Base-by-base conservation (phyloP, 1,140 invertebrate species). In the Elysia chlorotica region DNA sequence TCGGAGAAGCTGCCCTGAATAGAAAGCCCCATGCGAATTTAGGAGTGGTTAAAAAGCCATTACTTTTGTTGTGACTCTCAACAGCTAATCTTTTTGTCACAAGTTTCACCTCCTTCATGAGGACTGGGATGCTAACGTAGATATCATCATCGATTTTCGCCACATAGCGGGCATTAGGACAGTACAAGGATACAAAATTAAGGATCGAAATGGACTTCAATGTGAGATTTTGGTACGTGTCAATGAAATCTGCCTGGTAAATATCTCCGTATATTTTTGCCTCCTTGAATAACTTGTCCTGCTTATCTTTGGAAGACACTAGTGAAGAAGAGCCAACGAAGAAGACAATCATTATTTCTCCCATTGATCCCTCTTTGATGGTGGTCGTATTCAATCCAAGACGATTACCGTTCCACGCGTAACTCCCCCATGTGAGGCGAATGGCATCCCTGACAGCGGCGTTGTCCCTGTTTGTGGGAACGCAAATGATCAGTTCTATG, bases 141-240 rank as follows among this genome's bases (percentile, higher is more conserved):
- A 82, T 77, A 54, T 82, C 81, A 48, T 90, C 89, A 74, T 90
- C 89, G 4, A 85, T 81, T 79, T 90, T 90, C 54, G 90, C 71
- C 19, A 89, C 74, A 76, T 80, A 88, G 74, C 67, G 77, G 0
- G 92, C 92, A 74, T 89, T 88, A 75, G 79, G 80, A 83, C 88
- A 91, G 86, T 92, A 90, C 81, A 92, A 90, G 4, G 90, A 89
- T 56, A 92, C 90, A 92, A 93, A 96, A 83, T 94, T 93, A 21
- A 96, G 89, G 3, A 91, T 91, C 90, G 93, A 93, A 1, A 93
- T 91, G 85, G 95, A 93, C 86, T 96, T 96, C 77, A 95, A 93
- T 2, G 93, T 95, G 85, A 96, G 90, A 86, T 96, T 96, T 74
- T 91, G 89, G 82, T 96, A 96, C 33, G 89, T 89, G 87, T 96